phyloP scores from a whole-genome alignment of 2,113 vertebrate genomes.

The Gasterosteus nipponicus region DNA sequence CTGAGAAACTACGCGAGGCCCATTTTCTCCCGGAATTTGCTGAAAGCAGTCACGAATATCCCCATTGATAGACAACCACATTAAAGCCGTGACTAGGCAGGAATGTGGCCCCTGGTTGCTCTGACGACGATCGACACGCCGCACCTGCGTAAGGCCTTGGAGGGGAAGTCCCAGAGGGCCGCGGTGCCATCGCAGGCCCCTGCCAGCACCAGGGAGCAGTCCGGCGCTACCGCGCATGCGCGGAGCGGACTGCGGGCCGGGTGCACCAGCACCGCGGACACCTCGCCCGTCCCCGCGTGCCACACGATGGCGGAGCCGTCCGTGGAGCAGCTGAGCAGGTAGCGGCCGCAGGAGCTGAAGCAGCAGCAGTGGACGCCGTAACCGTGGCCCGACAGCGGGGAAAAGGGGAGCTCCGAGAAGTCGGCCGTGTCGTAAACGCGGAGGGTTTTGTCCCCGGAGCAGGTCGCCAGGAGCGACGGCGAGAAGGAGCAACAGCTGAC shows the following conservation, averaged over 20 bases:
- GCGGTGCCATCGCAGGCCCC: constrained; percentile 86
- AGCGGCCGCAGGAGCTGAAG: constrained; percentile 83
- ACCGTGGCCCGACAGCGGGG: constrained; percentile 82
- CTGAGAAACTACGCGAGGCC: background rate
- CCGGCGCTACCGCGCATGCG: constrained; percentile 83
- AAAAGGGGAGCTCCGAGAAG: constrained; percentile 84
- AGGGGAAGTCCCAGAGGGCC: constrained; percentile 83
- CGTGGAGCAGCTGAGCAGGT: constrained; percentile 88
- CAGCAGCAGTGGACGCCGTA: constrained; percentile 91
- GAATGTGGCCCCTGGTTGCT: background rate
- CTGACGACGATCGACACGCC: background rate
- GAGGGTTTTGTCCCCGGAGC: constrained; percentile 88
- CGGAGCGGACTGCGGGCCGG: constrained; percentile 84
- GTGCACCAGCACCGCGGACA: constrained; percentile 76
- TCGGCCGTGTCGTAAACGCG: constrained; percentile 81
- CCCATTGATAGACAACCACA: background rate
- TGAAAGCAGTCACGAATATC: too few species aligned
- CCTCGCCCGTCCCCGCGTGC: constrained; percentile 74
- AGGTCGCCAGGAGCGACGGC: constrained; percentile 81
- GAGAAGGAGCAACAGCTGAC: constrained; percentile 89
- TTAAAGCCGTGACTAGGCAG: background rate
- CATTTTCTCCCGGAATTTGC: too few species aligned
- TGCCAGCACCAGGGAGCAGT: constrained; percentile 70
- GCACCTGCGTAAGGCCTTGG: constrained; percentile 80
- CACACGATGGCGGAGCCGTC: constrained; percentile 83